phyloP scores from a whole-genome alignment of 2,113 vertebrate species.

The Piprites chloris region DNA sequence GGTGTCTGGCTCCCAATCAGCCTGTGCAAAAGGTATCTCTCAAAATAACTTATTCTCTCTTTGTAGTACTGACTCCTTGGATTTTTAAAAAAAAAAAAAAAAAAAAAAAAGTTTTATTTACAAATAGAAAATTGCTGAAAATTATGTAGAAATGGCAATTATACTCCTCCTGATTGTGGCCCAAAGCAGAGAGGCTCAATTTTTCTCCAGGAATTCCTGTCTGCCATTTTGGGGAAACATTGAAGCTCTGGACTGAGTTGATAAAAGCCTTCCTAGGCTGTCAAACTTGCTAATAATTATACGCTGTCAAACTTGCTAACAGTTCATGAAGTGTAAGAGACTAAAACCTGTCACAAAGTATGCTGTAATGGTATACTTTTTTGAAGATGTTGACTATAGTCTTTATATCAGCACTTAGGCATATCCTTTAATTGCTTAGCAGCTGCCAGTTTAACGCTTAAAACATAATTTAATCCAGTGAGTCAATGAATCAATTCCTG shows the following conservation, averaged over 20 bases:
- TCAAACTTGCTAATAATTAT: neutral
- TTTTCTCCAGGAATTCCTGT: neutral
- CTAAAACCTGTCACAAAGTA: neutral
- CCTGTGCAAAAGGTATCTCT: neutral
- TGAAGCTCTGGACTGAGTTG: neutral
- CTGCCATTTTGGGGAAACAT: neutral
- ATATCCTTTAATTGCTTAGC: neutral
- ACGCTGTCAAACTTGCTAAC: neutral
- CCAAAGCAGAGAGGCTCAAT: neutral
- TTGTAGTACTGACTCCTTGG: neutral
- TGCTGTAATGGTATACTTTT: neutral
- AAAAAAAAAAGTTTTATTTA: neutral
- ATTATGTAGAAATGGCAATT: neutral
- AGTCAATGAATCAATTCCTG: neutral
- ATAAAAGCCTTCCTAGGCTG: neutral
- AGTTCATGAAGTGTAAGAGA: neutral
- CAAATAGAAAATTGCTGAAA: neutral
- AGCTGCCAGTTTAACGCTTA: neutral
- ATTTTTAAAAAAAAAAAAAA: neutral
- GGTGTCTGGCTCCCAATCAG: neutral
- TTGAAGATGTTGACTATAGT: neutral
- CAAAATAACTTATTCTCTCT: neutral
- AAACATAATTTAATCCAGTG: neutral
- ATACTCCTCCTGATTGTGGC: neutral
- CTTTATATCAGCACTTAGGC: neutral